Evolutionary conservation across 2,113 vertebrate genomes (phyloP).

Genomic region (Albula goreensis): DNA sequence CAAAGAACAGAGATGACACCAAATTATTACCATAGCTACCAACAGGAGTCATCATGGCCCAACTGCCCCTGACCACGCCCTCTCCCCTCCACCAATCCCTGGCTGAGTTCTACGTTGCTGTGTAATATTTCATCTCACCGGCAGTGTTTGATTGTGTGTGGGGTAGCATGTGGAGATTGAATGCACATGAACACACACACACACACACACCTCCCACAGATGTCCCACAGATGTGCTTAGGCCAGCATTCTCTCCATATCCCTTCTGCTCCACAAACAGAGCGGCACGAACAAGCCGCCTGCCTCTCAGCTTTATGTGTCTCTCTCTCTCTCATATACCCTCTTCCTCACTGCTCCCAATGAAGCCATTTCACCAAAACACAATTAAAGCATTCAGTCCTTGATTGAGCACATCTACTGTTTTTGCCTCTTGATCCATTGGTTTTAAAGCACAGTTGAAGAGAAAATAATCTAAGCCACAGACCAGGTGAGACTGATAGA

Average conservation of each 20-base stretch:
- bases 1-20: no score
- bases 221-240: conserved; percentile 55
- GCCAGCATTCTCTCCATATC: conserved; percentile 54
- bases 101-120: neutral
- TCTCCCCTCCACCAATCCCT: neutral
- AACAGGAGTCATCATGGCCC: no score
- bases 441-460: neutral
- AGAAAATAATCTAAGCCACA: neutral
- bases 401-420: neutral
- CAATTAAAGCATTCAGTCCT: neutral
- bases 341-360: neutral
- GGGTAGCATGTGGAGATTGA: conserved; percentile 33
- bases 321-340: neutral
- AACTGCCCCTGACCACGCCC: no score
- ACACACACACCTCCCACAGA: neutral
- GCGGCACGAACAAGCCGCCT: conserved; percentile 33
- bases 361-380: neutral
- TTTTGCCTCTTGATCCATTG: neutral
- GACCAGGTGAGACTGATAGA: neutral
- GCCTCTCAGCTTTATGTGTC: no score
- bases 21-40: no score
- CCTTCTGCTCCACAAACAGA: conserved; percentile 40
- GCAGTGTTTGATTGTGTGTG: conserved; percentile 27
- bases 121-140: neutral
- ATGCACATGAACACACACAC: neutral